Evolutionary conservation across 2,888 invertebrate genomes (phyloP).

Genomic region (Nineta flava): DNA sequence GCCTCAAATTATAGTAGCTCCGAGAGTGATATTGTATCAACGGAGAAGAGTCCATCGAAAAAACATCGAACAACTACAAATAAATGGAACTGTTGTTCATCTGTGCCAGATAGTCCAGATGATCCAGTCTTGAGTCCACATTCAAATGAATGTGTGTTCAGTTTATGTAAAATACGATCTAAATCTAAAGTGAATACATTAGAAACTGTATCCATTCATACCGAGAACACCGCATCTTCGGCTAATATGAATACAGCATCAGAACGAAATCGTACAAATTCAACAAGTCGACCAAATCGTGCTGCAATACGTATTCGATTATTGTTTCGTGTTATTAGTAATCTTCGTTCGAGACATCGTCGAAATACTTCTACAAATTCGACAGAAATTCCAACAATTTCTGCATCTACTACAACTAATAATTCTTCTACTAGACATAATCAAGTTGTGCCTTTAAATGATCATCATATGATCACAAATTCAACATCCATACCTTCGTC

Average conservation of each 20-base stretch:
- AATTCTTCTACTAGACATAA: conserved; percentile 20
- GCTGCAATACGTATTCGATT: conserved; percentile 19
- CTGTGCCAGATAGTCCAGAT: conserved; percentile 41
- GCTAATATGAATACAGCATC: conserved; percentile 19
- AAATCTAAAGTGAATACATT: conserved; percentile 6
- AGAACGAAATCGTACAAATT: conserved; percentile 19
- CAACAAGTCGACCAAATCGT: conserved; percentile 8
- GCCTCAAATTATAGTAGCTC: conserved; percentile 12
- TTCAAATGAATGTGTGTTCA: conserved; percentile 24
- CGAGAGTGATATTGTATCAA: conserved; percentile 12
- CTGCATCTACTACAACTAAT: conserved; percentile 13
- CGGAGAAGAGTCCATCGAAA: conserved; percentile 5
- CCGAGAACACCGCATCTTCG: neutral
- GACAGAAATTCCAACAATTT: conserved; percentile 19
- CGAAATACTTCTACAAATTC: conserved; percentile 7
- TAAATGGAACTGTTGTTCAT: conserved; percentile 43
- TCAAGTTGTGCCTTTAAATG: conserved; percentile 24
- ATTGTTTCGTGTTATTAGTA: conserved; percentile 25
- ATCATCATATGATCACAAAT: neutral
- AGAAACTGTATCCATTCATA: conserved; percentile 3
- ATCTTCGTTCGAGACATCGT: conserved; percentile 12
- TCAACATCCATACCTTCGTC: conserved; percentile 12
- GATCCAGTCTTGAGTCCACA: conserved; percentile 30
- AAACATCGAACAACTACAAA: conserved; percentile 27
- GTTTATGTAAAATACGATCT: conserved; percentile 24